Conservation (phyloP, 2,113 vertebrate species). For the Kryptolebias marmoratus region DNA sequence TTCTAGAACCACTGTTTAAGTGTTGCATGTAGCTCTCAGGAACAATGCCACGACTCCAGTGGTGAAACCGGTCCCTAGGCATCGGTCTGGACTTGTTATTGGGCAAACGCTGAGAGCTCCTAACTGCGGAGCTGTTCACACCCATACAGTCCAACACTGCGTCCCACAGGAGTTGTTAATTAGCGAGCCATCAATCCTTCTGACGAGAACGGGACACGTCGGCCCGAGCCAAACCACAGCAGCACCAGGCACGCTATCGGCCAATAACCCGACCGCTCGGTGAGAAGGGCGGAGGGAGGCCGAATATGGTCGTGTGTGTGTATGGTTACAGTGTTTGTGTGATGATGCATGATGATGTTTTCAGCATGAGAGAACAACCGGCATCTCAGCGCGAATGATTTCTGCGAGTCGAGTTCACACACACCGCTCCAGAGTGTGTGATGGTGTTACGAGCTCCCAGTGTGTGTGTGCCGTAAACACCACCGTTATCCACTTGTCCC, state of each 20-base stretch:
- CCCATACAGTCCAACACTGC: conserved; percentile 37
- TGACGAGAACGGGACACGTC: conserved; percentile 44
- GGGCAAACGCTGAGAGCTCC: conserved; percentile 3
- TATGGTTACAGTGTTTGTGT: conserved; percentile 45
- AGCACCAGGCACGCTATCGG: conserved; percentile 57
- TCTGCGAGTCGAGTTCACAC: conserved; percentile 12
- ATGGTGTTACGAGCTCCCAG: not conserved
- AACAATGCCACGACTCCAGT: conserved; percentile 19
- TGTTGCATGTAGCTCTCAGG: not conserved
- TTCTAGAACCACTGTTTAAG: conserved; percentile 33
- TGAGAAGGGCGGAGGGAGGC: conserved; percentile 35
- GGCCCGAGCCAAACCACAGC: conserved; percentile 49
- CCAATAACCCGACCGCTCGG: conserved; percentile 34
- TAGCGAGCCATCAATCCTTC: conserved; percentile 57
- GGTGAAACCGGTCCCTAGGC: not conserved
- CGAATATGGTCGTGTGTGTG: not conserved
- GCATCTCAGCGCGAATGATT: conserved; percentile 34
- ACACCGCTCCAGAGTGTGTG: conserved; percentile 2
- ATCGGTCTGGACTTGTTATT: conserved; percentile 18
- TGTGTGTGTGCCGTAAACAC: not conserved
- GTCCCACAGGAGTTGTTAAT: conserved; percentile 56
- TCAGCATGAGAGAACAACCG: conserved; percentile 51
- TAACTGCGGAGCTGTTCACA: conserved; percentile 35
- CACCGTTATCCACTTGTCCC: not conserved
- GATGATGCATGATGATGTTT: conserved; percentile 59